Conservation (phyloP, 2,113 vertebrate genomes). For the Oreocharis arfaki region DNA sequence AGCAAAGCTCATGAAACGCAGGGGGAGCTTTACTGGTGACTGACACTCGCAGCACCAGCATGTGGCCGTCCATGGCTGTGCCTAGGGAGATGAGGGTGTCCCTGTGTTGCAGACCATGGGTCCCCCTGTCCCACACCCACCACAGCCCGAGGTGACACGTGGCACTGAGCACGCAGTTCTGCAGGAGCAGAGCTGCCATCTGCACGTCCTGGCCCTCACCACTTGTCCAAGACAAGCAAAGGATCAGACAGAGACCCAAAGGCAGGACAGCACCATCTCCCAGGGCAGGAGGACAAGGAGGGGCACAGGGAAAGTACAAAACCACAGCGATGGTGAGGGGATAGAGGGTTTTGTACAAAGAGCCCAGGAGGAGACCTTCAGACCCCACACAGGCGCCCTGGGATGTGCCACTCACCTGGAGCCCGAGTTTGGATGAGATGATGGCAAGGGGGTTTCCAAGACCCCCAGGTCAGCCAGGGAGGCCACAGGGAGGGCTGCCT, state of each 20-base stretch:
- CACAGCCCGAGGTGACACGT: accelerated
- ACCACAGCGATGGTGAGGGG: accelerated
- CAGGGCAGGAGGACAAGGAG: neutral
- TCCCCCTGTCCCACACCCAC: neutral
- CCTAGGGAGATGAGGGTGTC: accelerated
- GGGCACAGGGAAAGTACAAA: neutral
- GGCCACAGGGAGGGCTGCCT: accelerated
- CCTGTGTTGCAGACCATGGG: neutral
- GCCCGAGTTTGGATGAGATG: accelerated
- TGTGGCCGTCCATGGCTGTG: neutral
- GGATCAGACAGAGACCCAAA: neutral
- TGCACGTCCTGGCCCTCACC: accelerated
- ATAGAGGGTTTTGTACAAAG: neutral
- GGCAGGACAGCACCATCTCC: neutral
- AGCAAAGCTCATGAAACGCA: neutral
- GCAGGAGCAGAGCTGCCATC: neutral
- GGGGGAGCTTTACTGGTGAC: neutral
- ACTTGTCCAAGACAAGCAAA: accelerated
- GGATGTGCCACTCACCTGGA: neutral
- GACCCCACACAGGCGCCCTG: neutral
- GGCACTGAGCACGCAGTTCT: neutral
- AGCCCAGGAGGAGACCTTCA: neutral
- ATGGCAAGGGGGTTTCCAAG: neutral
- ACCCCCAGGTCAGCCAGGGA: neutral
- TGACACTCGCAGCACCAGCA: neutral